These are phyloP conservation scores for Aramus guarauna DNA, from an alignment of 2,113 vertebrate genomes.

Conservation along the genomic window DNA sequence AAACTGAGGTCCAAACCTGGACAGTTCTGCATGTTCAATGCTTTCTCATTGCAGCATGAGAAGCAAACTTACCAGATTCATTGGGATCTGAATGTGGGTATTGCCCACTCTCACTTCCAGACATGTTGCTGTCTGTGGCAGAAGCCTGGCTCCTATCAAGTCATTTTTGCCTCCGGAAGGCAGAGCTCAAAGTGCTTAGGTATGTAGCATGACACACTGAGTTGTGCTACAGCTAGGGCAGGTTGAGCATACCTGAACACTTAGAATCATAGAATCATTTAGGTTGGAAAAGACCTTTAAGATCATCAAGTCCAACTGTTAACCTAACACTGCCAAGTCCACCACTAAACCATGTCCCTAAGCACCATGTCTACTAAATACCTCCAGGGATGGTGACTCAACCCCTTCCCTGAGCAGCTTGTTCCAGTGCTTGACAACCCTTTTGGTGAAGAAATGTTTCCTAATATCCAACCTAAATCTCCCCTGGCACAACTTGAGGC, in stretches of 20 bases:
- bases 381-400: no score
- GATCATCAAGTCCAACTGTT: no score
- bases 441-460: no score
- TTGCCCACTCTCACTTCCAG: background rate
- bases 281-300: no score
- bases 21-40: background rate
- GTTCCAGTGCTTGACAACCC: no score
- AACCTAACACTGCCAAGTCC: no score
- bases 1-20: background rate
- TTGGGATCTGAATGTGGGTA: background rate
- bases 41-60: background rate
- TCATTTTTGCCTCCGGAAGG: background rate
- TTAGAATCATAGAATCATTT: background rate
- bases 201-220: background rate
- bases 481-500: no score
- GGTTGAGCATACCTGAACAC: background rate
- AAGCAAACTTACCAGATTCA: background rate
- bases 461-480: no score
- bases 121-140: background rate
- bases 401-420: no score
- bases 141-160: background rate
- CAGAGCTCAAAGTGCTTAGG: background rate
- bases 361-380: no score
- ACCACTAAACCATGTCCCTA: no score
- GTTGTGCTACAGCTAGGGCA: background rate